Conservation (phyloP, 2,797 vertebrate species). For the Brachyalestes nurse region DNA sequence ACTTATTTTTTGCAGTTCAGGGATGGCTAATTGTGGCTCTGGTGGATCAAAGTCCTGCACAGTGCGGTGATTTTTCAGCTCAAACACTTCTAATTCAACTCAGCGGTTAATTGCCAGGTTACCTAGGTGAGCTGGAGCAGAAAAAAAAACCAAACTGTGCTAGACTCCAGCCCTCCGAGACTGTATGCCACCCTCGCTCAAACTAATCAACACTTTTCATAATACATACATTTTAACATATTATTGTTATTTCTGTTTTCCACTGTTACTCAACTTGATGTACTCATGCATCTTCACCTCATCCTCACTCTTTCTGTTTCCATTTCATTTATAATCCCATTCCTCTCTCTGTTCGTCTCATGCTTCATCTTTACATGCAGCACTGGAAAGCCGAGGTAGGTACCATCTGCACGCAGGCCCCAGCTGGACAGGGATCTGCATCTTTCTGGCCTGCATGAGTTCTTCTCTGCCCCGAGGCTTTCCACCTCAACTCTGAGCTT, state of each 20-base stretch:
- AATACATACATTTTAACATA: neutral
- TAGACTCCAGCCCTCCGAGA: too few species aligned
- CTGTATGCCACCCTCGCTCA: neutral
- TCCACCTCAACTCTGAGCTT: conserved; percentile 11
- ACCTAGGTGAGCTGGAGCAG: too few species aligned
- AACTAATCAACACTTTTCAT: neutral
- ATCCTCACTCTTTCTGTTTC: neutral
- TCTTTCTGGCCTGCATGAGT: conserved; percentile 33
- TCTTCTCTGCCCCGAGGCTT: neutral
- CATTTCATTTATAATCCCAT: conserved; percentile 1
- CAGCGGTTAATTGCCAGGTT: too few species aligned
- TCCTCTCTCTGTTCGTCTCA: conserved; percentile 22
- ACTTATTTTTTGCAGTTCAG: neutral
- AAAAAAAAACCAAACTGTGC: too few species aligned
- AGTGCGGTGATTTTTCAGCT: too few species aligned
- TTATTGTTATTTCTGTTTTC: conserved; percentile 1
- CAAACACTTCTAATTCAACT: too few species aligned
- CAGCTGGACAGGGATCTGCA: conserved; percentile 33
- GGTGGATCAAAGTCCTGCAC: too few species aligned
- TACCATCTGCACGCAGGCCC: conserved; percentile 54
- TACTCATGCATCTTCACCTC: conserved; percentile 24
- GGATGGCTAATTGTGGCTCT: too few species aligned
- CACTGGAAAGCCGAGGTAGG: conserved; percentile 75
- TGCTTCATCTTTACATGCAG: conserved; percentile 61
- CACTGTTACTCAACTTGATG: neutral